Evolutionary conservation across 2,888 invertebrate species (phyloP), one percentile per base, ranked within the genome.

Genomic region (Meghimatium bilineatum): DNA sequence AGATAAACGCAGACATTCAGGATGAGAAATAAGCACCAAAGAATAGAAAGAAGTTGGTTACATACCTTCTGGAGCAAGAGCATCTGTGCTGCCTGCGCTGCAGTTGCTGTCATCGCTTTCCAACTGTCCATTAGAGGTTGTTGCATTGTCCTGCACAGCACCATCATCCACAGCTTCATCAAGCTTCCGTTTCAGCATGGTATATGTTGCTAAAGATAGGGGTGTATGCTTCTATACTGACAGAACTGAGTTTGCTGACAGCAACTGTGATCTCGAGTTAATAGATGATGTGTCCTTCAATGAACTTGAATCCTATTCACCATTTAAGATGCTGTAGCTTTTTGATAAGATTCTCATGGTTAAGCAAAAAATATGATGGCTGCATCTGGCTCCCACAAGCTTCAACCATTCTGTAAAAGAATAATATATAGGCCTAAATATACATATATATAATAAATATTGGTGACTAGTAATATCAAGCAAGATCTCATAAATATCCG

Each of bases 141-240:
- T 82, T 56, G 38, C 36, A 71, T 36, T 80, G 32, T 49, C 81
- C 1, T 52, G 60, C 38, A 34, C 49, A 6, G 36, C 79, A n/a
- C 71, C 82, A 44, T 52, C 71, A 52, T 60, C 56, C 29, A 38
- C 66, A 10, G 87, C n/a, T 23, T 90, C 91, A 8, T 88, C 90
- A 49, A 91, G 81, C 86, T 91, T 91, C 29, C 91, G 82, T 86
- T 91, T 91, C 38, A 90, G 87, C 90, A 90, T 91, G 26, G 36
- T 79, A 26, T 20, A 29, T 44, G 80, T 79, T 29, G 38, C 36
- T 49, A 56, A 8, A 56, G 56, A 56, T 56, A n/a, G n/a, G n/a
- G n/a, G n/a, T n/a, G n/a, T n/a, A 23, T 56, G 44, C 44, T 44
- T 44, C 44, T 44, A 44, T 44, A 12, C 6, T 44, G 56, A 56